A percentile compares a stretch with the other conserved stretches of the same genome.
phyloP scores from a whole-genome alignment of 2,888 invertebrate species.

The Drosophila phalerata region DNA sequence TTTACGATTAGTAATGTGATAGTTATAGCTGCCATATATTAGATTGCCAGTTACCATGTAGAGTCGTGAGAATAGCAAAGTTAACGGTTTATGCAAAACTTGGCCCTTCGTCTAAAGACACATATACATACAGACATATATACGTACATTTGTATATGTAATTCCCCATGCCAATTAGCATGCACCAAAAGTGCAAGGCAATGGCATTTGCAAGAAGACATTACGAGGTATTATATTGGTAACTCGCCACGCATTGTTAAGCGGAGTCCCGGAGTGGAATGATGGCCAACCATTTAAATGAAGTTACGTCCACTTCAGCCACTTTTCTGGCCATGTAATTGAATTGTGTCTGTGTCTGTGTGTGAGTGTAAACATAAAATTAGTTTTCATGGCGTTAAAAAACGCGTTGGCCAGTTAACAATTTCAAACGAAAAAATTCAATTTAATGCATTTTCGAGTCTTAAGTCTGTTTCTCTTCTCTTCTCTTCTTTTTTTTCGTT shows the following conservation, averaged over 20 bases:
- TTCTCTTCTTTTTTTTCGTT: conserved; percentile 43
- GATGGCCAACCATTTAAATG: conserved; percentile 71
- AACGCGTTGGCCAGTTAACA: conserved; percentile 67
- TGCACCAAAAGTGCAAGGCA: conserved; percentile 71
- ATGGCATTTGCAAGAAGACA: conserved; percentile 60
- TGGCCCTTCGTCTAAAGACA: conserved; percentile 28
- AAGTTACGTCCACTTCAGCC: conserved; percentile 60
- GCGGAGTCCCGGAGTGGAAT: conserved; percentile 29
- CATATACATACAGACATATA: background rate
- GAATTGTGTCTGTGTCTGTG: conserved; percentile 47
- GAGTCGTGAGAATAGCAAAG: conserved; percentile 66
- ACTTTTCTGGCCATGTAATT: conserved; percentile 70
- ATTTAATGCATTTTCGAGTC: conserved; percentile 73
- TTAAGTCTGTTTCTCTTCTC: conserved; percentile 30
- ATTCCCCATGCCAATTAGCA: conserved; percentile 69
- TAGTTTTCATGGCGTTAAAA: conserved; percentile 81
- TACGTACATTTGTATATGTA: conserved; percentile 7
- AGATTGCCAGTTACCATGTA: conserved; percentile 40
- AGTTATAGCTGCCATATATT: conserved; percentile 74
- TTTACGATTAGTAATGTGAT: conserved; percentile 56
- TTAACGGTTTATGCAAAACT: conserved; percentile 71
- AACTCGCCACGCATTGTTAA: conserved; percentile 75
- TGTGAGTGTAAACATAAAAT: conserved; percentile 74
- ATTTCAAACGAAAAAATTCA: conserved; percentile 73
- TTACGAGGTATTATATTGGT: conserved; percentile 56